phyloP scores from a whole-genome alignment of 2,113 vertebrate genomes.

The Ploceus nigricollis region DNA sequence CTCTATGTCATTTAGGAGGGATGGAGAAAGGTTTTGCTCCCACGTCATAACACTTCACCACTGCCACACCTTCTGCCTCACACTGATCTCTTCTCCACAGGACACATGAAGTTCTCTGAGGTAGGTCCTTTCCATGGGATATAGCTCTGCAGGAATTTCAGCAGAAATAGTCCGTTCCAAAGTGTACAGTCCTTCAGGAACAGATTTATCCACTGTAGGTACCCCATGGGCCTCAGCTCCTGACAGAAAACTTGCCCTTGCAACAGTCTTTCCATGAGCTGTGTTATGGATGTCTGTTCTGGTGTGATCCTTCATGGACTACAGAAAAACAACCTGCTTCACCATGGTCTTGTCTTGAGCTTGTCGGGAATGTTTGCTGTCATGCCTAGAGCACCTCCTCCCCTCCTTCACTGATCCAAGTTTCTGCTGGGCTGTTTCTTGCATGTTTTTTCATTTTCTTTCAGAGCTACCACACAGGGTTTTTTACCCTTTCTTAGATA shows the following conservation, averaged over 20 bases:
- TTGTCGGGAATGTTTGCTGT: not conserved
- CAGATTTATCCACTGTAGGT: not conserved
- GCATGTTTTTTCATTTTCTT: not conserved
- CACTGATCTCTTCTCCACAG: not conserved
- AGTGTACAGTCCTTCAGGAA: not conserved
- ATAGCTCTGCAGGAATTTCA: not conserved
- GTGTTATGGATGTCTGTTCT: not conserved
- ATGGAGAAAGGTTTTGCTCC: not conserved
- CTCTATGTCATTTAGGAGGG: not conserved
- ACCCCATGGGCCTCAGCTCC: not conserved
- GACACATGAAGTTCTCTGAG: not conserved
- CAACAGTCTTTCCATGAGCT: not conserved
- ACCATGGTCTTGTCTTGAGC: not conserved
- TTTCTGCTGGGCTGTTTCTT: not conserved
- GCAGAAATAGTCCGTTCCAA: not conserved
- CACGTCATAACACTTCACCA: not conserved
- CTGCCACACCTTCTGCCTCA: not conserved
- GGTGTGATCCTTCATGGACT: not conserved
- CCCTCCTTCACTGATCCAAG: not conserved
- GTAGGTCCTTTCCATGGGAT: not conserved
- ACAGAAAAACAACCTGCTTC: not conserved
- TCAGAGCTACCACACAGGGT: accelerated
- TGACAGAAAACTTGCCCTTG: not conserved
- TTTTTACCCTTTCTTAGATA: not conserved
- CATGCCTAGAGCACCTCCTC: not conserved